Base-by-base conservation (phyloP, 2,797 vertebrate species). In the Dipus sagitta region DNA sequence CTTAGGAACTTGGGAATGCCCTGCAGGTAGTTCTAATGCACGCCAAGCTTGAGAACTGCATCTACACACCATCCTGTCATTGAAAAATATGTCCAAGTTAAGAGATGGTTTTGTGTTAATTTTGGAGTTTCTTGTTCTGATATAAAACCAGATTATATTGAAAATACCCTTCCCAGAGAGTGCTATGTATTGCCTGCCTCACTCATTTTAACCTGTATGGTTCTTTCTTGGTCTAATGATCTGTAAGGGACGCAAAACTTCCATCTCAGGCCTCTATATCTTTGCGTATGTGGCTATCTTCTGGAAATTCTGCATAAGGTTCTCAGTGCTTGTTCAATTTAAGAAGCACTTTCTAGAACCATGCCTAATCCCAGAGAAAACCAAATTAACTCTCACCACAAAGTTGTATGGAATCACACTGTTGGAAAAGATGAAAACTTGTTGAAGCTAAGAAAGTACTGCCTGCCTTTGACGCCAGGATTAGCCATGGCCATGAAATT, bases 341-440 rank as follows among this genome's bases (percentile, higher is more conserved):
- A 94, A 96, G 96, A 91, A 94, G 92, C 90, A 62, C 79, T 92
- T 93, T 93, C 65, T 95, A 93, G 95, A 95, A 90, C 96, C 95
- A 89, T 96, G 80, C 81, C 84, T 96, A 97, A 97, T 97, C 71
- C 77, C 94, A 96, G 83, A 92, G 90, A 96, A 96, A 97, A 97
- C 90, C 70, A 89, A 95, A 95, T 95, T 95, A 96, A 95, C 72
- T 94, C 86, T 93, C 77, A 90, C 92, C 92, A 88, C 74, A 94
- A 88, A 94, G 91, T 89, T 26, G 1, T 79, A 90, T 82, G 76
- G 90, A 96, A 91, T 90, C 91, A 80, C 86, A 79, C 90, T 96
- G 24, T 72, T 72, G n/a, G 84, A 91, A 92, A 94, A 94, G 88
- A 93, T 95, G 83, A 96, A 77, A 71, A 82, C 62, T 91, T 92